phyloP scores from a whole-genome alignment of 2,888 invertebrate genomes.

The Argynnis bischoffii region DNA sequence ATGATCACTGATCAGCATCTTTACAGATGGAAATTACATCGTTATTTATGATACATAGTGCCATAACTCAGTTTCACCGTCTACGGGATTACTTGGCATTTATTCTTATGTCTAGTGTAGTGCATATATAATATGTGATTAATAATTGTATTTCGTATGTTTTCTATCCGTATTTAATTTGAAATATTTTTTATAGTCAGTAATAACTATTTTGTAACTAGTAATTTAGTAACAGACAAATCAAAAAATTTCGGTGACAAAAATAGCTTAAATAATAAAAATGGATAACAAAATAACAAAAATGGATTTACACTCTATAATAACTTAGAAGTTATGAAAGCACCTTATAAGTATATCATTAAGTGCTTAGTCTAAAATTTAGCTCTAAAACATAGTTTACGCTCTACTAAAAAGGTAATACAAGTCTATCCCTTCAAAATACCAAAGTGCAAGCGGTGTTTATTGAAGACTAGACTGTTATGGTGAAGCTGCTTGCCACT shows the following conservation, averaged over 20 bases:
- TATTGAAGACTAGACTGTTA: conserved; percentile 25
- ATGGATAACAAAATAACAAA: too few species aligned
- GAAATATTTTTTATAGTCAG: too few species aligned
- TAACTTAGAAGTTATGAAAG: too few species aligned
- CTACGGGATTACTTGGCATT: background rate
- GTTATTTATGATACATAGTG: conserved; percentile 25
- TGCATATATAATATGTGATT: background rate
- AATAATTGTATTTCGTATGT: too few species aligned
- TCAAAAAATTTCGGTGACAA: too few species aligned
- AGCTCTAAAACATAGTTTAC: background rate
- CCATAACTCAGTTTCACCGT: conserved; percentile 32
- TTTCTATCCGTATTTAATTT: too few species aligned
- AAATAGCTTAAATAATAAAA: too few species aligned
- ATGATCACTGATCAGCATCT: conserved; percentile 46
- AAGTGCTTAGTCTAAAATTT: too few species aligned
- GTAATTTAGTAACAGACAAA: too few species aligned
- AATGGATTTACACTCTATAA: too few species aligned
- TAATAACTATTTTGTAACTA: too few species aligned
- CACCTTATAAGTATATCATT: too few species aligned
- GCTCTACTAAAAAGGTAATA: background rate
- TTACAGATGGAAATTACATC: conserved; percentile 51
- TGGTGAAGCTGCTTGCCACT: conserved; percentile 51
- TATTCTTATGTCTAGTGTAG: background rate
- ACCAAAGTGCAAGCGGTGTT: conserved; percentile 18
- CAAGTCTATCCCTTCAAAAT: conserved; percentile 18